These are phyloP conservation scores for Scaptodrosophila lebanonensis DNA, from an alignment of 1,140 invertebrate species.

Conservation along the genomic window DNA sequence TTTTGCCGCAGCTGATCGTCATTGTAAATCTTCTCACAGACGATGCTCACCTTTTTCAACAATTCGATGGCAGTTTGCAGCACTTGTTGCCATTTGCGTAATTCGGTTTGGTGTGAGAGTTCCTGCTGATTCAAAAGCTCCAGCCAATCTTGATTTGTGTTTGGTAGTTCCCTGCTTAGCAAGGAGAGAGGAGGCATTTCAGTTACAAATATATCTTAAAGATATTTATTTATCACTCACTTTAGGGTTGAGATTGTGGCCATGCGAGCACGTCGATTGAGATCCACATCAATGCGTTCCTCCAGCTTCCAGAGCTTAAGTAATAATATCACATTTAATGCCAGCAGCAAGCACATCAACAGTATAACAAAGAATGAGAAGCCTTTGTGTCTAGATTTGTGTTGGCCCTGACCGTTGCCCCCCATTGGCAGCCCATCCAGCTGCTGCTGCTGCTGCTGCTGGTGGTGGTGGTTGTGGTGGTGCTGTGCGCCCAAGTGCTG, in stretches of 20 bases:
- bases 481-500: slow-evolving; percentile 2
- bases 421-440: slow-evolving; percentile 29
- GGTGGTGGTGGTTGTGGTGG: slow-evolving; percentile 21
- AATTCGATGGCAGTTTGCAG: slow-evolving; percentile 82
- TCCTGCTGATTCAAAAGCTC: slow-evolving; percentile 87
- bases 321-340: slow-evolving; percentile 88
- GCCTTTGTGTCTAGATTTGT: slow-evolving; percentile 55
- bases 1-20: slow-evolving; percentile 60
- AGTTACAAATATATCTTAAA: background rate
- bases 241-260: slow-evolving; percentile 59
- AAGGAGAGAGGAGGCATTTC: slow-evolving; percentile 13
- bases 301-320: slow-evolving; percentile 89
- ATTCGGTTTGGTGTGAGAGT: slow-evolving; percentile 84
- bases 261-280: slow-evolving; percentile 74
- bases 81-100: slow-evolving; percentile 87
- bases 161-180: slow-evolving; percentile 79
- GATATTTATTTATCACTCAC: slow-evolving; percentile 24
- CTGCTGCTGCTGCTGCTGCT: slow-evolving; percentile 42
- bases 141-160: slow-evolving; percentile 87
- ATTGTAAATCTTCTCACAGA: slow-evolving; percentile 68
- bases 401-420: slow-evolving; percentile 34
- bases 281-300: slow-evolving; percentile 76
- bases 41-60: slow-evolving; percentile 81
- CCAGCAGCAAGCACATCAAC: slow-evolving; percentile 82
- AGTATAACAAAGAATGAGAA: slow-evolving; percentile 80